Conservation (phyloP, 2,888 invertebrate species). For the Clostera curtula region DNA sequence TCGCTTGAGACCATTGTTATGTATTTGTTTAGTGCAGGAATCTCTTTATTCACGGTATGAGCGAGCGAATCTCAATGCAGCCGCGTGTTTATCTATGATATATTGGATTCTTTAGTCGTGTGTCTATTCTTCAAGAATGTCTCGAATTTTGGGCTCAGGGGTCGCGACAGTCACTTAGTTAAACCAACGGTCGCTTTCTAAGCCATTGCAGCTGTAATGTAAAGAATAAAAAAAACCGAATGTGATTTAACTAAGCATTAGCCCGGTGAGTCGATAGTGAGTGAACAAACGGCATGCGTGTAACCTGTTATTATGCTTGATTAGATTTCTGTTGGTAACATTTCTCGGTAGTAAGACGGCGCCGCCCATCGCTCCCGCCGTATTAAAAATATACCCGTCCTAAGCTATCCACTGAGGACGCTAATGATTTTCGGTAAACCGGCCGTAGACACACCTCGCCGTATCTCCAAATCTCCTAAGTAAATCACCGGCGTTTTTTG, state of each 20-base stretch:
- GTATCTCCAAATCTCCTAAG: slow-evolving; percentile 66
- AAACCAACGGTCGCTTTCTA: slow-evolving; percentile 28
- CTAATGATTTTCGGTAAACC: slow-evolving; percentile 75
- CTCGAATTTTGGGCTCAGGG: slow-evolving; percentile 25
- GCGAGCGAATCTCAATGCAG: slow-evolving; percentile 36
- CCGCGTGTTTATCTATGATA: slow-evolving; percentile 59
- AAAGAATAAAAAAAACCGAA: slow-evolving; percentile 56
- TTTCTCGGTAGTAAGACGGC: slow-evolving; percentile 71
- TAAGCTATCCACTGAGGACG: slow-evolving; percentile 60
- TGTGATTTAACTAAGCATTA: slow-evolving; percentile 73
- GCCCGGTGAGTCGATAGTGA: slow-evolving; percentile 59
- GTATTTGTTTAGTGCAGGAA: slow-evolving; percentile 57
- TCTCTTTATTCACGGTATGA: slow-evolving; percentile 45
- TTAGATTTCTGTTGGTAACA: slow-evolving; percentile 75
- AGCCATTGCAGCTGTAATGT: slow-evolving; percentile 48
- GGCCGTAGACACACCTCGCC: slow-evolving; percentile 62
- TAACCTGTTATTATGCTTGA: slow-evolving; percentile 75
- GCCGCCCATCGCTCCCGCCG: slow-evolving; percentile 72
- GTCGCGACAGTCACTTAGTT: slow-evolving; percentile 32
- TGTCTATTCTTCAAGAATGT: slow-evolving; percentile 35
- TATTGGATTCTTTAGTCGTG: slow-evolving; percentile 48
- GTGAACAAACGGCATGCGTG: slow-evolving; percentile 65
- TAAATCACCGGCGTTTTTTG: slow-evolving; percentile 66
- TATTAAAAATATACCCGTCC: slow-evolving; percentile 71
- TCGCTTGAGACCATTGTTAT: slow-evolving; percentile 48